A percentile compares a stretch with the other conserved stretches of the same genome.
Conservation (phyloP, 1,140 invertebrate genomes). For the Anthonomus grandis region DNA sequence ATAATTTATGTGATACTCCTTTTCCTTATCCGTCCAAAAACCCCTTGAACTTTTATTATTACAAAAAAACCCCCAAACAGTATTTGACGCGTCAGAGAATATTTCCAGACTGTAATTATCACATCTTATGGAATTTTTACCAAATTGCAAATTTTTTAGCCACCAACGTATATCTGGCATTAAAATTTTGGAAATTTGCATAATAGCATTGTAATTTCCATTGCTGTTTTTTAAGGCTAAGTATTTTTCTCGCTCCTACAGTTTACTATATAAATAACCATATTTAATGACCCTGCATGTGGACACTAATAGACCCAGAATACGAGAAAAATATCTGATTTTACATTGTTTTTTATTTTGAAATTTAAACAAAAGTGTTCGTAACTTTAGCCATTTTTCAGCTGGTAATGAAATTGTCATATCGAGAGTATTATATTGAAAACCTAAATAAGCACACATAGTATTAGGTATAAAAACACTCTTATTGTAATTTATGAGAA, state of each 20-base stretch:
- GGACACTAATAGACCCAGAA: conserved; percentile 2
- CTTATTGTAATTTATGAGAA: conserved; percentile 27
- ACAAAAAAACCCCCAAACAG: conserved; percentile 43
- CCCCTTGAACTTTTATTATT: conserved; percentile 23
- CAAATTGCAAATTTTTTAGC: conserved; percentile 31
- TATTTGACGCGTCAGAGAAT: conserved; percentile 43
- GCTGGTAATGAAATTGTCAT: too few relatives aligned
- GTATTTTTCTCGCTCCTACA: conserved; percentile 15
- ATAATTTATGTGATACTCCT: neutral
- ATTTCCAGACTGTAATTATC: conserved; percentile 39
- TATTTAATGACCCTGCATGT: neutral
- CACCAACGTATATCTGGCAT: conserved; percentile 38
- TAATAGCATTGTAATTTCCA: conserved; percentile 17
- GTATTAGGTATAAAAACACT: conserved; percentile 20
- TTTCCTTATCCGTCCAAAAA: conserved; percentile 37
- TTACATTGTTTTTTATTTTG: conserved; percentile 18
- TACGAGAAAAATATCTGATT: conserved; percentile 27
- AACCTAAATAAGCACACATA: conserved; percentile 30
- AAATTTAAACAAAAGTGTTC: neutral
- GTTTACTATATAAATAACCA: too few relatives aligned
- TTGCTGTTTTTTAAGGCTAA: conserved; percentile 10
- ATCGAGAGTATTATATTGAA: conserved; percentile 38
- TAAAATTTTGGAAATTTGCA: conserved; percentile 9
- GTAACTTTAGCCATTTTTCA: neutral
- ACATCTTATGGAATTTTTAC: conserved; percentile 14